These are phyloP conservation scores for Patella ulyssiponensis DNA, from an alignment of 2,888 invertebrate species.

Conservation along the genomic window DNA sequence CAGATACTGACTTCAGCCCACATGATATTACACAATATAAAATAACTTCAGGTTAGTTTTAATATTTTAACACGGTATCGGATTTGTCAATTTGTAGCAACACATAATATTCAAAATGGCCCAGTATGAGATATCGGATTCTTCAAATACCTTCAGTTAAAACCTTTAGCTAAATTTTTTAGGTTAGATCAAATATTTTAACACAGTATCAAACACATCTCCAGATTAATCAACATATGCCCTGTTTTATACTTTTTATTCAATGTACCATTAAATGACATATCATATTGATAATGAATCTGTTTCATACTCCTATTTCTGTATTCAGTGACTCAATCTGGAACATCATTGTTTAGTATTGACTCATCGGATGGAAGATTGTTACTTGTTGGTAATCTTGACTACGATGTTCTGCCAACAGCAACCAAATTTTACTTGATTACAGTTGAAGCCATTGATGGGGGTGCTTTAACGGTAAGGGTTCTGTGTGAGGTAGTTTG, in stretches of 20 bases:
- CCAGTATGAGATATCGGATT: too few relatives aligned
- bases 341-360: conserved; percentile 48
- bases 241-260: too few relatives aligned
- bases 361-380: conserved; percentile 50
- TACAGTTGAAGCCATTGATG: conserved; percentile 52
- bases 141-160: too few relatives aligned
- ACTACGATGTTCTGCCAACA: conserved; percentile 40
- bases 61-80: neutral
- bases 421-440: conserved; percentile 44
- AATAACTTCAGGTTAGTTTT: conserved; percentile 42
- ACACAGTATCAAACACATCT: too few relatives aligned
- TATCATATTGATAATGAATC: too few relatives aligned
- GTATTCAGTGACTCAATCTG: conserved; percentile 53
- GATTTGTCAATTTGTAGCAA: neutral
- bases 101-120: too few relatives aligned
- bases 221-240: too few relatives aligned
- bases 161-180: too few relatives aligned
- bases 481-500: neutral
- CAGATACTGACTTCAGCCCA: conserved; percentile 45
- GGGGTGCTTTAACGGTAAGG: conserved; percentile 43
- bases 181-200: too few relatives aligned
- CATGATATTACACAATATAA: conserved; percentile 42
- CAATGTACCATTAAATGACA: too few relatives aligned
- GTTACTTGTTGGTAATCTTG: conserved; percentile 37
- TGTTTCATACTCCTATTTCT: too few relatives aligned